Evolutionary conservation across 2,888 invertebrate species (phyloP), one percentile per base, ranked within the genome.

Genomic region (Electrophaes corylata): DNA sequence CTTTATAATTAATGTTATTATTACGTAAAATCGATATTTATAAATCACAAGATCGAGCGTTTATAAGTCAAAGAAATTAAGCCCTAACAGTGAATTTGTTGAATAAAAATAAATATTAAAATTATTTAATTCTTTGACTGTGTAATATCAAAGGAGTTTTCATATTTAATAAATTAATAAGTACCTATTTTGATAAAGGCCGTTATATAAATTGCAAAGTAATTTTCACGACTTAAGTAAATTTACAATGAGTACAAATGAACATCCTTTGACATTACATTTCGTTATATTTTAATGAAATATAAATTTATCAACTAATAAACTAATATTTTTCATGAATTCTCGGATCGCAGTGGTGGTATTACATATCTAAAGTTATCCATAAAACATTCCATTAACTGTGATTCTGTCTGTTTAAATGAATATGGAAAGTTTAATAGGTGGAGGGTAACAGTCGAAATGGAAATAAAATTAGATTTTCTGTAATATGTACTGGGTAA

Each of bases 41-140:
- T 49, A 69, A 70, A 74, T 78, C 78, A 78, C 79, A 76, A 80
- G 80, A 79, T 84, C 79, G 85, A 81, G 76, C 72, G 76, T 75
- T 70, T 58, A 60, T 51, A 48, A 70, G 78, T 75, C 80, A 76
- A 76, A 77, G 73, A 76, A 73, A 62, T 72, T 68, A 71, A 70
- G 74, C 64, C 67, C 71, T 56, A 54, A 55, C 47, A 72, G 73
- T 69, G 20, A 74, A 67, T 67, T 72, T 70, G 69, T 75, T 71
- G 66, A 73, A 70, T 76, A 71, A 75, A 72, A 75, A 67, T 68
- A 72, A 70, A 31, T 65, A 72, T 73, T 58, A 54, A 72, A 75
- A 73, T 10, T 78, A 79, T 76, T 72, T 63, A 77, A 71, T 75
- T 78, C 76, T 77, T 79, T 79, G 80, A 76, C 76, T 67, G 65